Conservation (phyloP, 2,113 vertebrate species). For the Fregata magnificens region DNA sequence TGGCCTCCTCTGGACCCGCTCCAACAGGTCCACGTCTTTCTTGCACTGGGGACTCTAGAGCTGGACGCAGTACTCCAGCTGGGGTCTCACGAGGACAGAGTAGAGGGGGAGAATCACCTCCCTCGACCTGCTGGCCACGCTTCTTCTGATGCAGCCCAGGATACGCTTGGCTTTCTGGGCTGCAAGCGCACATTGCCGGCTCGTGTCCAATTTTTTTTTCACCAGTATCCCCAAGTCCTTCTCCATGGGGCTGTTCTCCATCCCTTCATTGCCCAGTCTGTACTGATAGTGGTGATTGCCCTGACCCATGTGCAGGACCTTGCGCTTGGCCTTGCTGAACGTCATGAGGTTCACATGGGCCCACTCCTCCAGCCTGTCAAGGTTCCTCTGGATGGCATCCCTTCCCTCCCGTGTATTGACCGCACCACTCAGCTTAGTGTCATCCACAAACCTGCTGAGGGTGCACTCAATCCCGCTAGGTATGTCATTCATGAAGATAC, state of each 20-base stretch:
- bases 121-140: not conserved
- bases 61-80: not conserved
- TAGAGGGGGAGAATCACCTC: not conserved
- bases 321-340: not conserved
- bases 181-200: not conserved
- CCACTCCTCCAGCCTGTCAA: not conserved
- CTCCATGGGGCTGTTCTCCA: not conserved
- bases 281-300: not conserved
- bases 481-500: not conserved
- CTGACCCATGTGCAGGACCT: not conserved
- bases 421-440: not conserved
- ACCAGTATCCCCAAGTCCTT: not conserved
- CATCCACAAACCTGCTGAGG: not conserved
- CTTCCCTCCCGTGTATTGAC: not conserved
- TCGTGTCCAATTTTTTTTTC: not conserved
- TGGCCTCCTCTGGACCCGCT: not conserved
- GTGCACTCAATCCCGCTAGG: not conserved
- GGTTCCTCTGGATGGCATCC: not conserved
- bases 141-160: not conserved
- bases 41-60: not conserved
- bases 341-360: not conserved
- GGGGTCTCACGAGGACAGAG: no score
- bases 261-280: not conserved
- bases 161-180: not conserved
- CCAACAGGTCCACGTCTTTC: not conserved